A percentile compares a stretch with the other conserved stretches of the same genome.
Conservation (phyloP, 2,113 vertebrate genomes). For the Vidua macroura region DNA sequence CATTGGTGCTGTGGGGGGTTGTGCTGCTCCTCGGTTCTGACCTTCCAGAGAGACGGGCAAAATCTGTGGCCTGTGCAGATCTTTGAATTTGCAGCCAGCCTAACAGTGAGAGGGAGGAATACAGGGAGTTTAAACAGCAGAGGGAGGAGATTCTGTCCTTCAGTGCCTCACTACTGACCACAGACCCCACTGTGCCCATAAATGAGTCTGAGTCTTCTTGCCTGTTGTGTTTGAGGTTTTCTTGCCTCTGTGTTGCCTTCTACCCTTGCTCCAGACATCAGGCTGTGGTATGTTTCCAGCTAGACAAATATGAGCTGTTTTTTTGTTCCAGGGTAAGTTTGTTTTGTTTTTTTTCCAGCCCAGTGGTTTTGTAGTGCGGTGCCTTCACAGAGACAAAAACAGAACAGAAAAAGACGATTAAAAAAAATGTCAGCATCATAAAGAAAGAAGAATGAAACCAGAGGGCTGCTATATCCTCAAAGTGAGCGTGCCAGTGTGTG, state of each 20-base stretch:
- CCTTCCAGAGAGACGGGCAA: constrained; percentile 1
- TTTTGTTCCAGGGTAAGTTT: background rate
- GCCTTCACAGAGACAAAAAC: background rate
- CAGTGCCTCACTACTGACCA: background rate
- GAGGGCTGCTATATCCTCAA: background rate
- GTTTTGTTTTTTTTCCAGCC: background rate
- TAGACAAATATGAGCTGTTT: background rate
- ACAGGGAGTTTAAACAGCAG: background rate
- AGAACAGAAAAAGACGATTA: background rate
- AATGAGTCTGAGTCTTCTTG: background rate
- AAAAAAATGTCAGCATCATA: background rate
- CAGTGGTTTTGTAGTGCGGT: background rate
- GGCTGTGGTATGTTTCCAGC: background rate
- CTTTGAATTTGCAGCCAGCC: constrained; percentile 7
- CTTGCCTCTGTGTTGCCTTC: background rate
- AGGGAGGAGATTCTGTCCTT: background rate
- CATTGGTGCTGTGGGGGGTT: background rate
- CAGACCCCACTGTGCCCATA: background rate
- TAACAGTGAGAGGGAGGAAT: background rate
- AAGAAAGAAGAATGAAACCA: background rate
- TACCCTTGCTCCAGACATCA: background rate
- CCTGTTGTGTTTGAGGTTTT: background rate
- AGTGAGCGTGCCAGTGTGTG: background rate
- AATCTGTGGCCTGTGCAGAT: constrained; percentile 31
- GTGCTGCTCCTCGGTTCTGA: constrained; percentile 19